A percentile compares a stretch with the other conserved stretches of the same genome.
These are phyloP conservation scores for Ceratoteleas bidentatus DNA, from an alignment of 1,140 invertebrate genomes.

Conservation along the genomic window DNA sequence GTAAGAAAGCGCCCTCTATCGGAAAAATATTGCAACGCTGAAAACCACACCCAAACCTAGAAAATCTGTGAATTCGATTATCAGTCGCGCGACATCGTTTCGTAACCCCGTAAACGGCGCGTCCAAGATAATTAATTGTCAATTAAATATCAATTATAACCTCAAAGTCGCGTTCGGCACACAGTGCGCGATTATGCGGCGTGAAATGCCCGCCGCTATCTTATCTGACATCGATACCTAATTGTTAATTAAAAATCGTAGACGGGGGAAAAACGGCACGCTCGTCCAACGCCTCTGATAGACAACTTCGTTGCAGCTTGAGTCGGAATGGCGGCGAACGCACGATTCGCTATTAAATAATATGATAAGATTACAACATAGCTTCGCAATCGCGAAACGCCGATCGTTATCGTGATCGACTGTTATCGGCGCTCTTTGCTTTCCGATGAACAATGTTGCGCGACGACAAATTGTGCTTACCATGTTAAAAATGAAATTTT, in stretches of 20 bases:
- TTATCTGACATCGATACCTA: slow-evolving; percentile 3
- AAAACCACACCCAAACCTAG: no score
- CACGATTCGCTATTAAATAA: slow-evolving; percentile 42
- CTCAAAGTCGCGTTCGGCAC: background rate
- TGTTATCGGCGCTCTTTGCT: slow-evolving; percentile 38
- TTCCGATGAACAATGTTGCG: slow-evolving; percentile 13
- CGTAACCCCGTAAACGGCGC: background rate
- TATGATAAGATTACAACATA: slow-evolving; percentile 43
- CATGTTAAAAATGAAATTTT: no score
- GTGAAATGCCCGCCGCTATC: background rate
- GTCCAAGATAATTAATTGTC: background rate
- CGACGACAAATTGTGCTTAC: slow-evolving; percentile 6
- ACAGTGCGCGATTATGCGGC: background rate
- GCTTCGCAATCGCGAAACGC: slow-evolving; percentile 26
- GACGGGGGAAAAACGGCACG: background rate
- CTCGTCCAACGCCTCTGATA: background rate
- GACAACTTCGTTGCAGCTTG: background rate
- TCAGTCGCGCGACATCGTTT: background rate
- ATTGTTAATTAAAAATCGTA: slow-evolving; percentile 15
- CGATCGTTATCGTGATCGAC: slow-evolving; percentile 31
- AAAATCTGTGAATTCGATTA: background rate
- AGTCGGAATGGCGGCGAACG: background rate
- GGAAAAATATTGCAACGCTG: no score
- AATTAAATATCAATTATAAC: slow-evolving; percentile 2
- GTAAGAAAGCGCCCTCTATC: no score